phyloP scores from a whole-genome alignment of 1,140 invertebrate genomes.

The Drosophila orena region DNA sequence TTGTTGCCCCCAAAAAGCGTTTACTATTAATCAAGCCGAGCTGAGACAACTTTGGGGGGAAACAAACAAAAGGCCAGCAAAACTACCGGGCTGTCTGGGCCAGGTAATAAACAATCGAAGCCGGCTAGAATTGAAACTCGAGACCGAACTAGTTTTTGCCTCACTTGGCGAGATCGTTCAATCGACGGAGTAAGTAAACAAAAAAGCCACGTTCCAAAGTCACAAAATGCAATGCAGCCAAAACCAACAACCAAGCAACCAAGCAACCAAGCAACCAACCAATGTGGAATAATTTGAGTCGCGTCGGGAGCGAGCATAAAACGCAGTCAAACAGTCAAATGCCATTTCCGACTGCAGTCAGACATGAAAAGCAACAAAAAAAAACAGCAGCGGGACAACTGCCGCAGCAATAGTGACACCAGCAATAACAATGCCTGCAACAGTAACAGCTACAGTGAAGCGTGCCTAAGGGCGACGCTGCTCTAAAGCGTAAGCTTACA shows the following conservation, averaged over 20 bases:
- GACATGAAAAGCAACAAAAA: constrained; percentile 52
- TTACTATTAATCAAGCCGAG: constrained; percentile 7
- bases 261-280: not conserved
- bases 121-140: constrained; percentile 20
- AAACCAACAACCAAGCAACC: constrained; percentile 11
- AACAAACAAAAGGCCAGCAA: constrained; percentile 13
- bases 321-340: constrained; percentile 67
- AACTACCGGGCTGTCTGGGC: constrained; percentile 15
- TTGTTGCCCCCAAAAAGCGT: constrained; percentile 14
- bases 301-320: constrained; percentile 54
- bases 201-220: constrained; percentile 25
- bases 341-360: constrained; percentile 74
- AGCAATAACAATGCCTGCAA: constrained; percentile 19
- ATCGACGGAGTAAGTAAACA: constrained; percentile 41
- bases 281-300: constrained; percentile 61
- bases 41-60: constrained; percentile 8
- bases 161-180: constrained; percentile 28
- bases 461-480: not conserved
- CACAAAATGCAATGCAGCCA: constrained; percentile 8
- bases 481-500: too few species aligned
- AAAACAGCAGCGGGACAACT: constrained; percentile 35
- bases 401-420: constrained; percentile 45
- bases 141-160: constrained; percentile 10
- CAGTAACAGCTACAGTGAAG: constrained; percentile 11
- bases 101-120: constrained; percentile 27